phyloP scores from a whole-genome alignment of 2,888 invertebrate genomes.

The Hymenopus coronatus region DNA sequence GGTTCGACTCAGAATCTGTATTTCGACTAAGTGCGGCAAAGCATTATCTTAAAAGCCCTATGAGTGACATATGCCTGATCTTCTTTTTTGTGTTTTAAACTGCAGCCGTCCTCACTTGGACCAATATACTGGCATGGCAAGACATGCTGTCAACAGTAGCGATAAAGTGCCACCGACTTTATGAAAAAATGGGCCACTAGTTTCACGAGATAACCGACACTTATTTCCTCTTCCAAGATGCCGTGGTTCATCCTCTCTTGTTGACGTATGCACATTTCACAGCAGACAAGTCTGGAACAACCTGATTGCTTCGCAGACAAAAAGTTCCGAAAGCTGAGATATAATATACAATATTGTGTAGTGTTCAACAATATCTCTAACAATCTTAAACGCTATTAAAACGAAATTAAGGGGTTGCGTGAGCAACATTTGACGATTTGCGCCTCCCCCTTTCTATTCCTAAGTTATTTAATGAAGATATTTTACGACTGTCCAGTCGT shows the following conservation, averaged over 20 bases:
- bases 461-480: too few relatives aligned
- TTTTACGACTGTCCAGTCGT: too few relatives aligned
- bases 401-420: too few relatives aligned
- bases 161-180: neutral
- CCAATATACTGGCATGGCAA: neutral
- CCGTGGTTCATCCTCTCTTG: neutral
- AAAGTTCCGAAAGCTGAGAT: too few relatives aligned
- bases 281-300: neutral
- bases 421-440: too few relatives aligned
- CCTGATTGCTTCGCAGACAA: too few relatives aligned
- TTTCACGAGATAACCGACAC: neutral
- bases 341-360: too few relatives aligned
- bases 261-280: neutral
- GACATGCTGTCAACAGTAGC: neutral
- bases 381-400: too few relatives aligned
- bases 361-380: too few relatives aligned
- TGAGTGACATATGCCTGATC: neutral
- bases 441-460: too few relatives aligned
- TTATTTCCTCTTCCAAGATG: neutral
- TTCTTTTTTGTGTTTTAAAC: neutral
- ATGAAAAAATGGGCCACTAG: neutral
- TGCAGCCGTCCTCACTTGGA: neutral
- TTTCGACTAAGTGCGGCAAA: neutral
- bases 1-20: neutral
- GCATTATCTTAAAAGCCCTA: neutral